Base-by-base conservation (phyloP, 2,888 invertebrate genomes). In the Orthosia gracilis region DNA sequence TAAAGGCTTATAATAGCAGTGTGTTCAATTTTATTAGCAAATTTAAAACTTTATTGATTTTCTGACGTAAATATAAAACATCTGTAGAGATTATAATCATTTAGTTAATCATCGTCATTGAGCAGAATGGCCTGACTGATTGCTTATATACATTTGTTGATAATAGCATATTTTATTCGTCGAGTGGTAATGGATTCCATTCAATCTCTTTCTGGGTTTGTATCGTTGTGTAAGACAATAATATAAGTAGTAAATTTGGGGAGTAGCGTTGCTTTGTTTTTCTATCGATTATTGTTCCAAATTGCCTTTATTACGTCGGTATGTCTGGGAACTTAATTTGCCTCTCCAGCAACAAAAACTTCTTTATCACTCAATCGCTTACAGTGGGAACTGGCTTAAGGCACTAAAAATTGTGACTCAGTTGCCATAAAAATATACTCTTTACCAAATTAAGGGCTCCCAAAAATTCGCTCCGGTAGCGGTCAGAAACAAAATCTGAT, bases 401-500 rank as follows among this genome's bases (percentile, higher is more conserved):
- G 73, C 81, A 76, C 49, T 75, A 61, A 74, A 76, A 54, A 70
- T 73, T 76, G 31, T 73, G 61, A 73, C 71, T 78, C 78, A 73
- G 67, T 68, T 69, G 78, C 72, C 26, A 50, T 82, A 81, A 82
- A 82, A 85, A 80, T 81, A 52, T 64, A 73, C 71, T 72, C 77
- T 74, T 74, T 64, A 84, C 71, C 72, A 80, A 86, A 84, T 85
- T 80, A 81, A 86, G 74, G 84, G 85, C 57, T 76, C 74, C 75
- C 63, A 80, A 79, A 86, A 85, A 83, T 84, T 85, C 80, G 84
- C 77, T 79, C 65, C 87, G 75, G 87, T 85, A 87, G 89, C 78
- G 76, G 83, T 71, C 86, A 84, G 84, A 89, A 87, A 88, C 87
- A 82, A 85, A 75, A 82, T 89, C 83, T 82, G 84, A 85, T 84